Evolutionary conservation across 2,888 invertebrate species (phyloP).

Genomic region (Lamellibrachia columna): DNA sequence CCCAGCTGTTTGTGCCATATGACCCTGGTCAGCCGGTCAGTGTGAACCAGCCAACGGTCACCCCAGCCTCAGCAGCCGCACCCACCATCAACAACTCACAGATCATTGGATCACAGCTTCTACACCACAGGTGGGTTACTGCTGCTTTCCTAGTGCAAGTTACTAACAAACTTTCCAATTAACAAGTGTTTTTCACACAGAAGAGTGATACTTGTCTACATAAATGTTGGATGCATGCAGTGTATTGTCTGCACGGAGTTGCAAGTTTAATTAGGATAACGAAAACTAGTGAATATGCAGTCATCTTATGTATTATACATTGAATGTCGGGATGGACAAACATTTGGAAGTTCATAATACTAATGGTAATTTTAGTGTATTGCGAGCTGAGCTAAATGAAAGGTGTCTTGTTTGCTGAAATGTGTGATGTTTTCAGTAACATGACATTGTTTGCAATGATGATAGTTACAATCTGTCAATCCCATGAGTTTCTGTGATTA

Average conservation of each 20-base stretch:
- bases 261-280: neutral
- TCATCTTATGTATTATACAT: neutral
- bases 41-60: conserved; percentile 58
- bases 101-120: conserved; percentile 73
- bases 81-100: conserved; percentile 66
- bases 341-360: too few relatives aligned
- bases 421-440: neutral
- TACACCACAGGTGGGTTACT: conserved; percentile 69
- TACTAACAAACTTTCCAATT: neutral
- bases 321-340: too few relatives aligned
- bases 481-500: conserved; percentile 36
- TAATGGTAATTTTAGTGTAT: too few relatives aligned
- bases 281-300: neutral
- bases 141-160: neutral
- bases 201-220: too few relatives aligned
- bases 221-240: neutral
- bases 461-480: conserved; percentile 41
- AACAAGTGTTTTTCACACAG: neutral
- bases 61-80: conserved; percentile 25
- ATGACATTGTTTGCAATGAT: conserved; percentile 26
- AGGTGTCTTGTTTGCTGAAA: neutral
- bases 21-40: conserved; percentile 67
- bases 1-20: conserved; percentile 73
- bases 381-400: neutral
- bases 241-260: neutral